Conservation (phyloP, 1,140 invertebrate species). For the Drosophila miranda region DNA sequence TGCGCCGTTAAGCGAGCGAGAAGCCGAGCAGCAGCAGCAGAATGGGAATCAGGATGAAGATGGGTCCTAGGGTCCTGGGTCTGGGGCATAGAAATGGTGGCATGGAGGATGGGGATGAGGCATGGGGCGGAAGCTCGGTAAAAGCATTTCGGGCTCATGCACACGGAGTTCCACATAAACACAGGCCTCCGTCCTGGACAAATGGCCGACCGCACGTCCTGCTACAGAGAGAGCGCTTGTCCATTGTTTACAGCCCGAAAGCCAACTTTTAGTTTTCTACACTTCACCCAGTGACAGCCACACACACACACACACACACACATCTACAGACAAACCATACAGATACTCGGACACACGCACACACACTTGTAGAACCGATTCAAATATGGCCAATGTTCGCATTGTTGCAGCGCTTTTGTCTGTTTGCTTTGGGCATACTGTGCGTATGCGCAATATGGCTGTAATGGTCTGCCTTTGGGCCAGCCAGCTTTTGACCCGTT, state of each 20-base stretch:
- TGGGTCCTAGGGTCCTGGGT: neutral
- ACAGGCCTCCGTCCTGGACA: constrained; percentile 62
- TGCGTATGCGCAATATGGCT: constrained; percentile 77
- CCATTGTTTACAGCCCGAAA: constrained; percentile 66
- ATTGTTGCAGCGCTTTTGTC: constrained; percentile 69
- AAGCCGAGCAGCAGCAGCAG: constrained; percentile 11
- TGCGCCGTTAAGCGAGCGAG: constrained; percentile 57
- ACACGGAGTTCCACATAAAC: constrained; percentile 56
- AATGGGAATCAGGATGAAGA: constrained; percentile 16
- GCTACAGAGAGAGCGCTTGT: constrained; percentile 40
- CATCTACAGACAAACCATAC: neutral
- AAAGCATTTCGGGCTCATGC: constrained; percentile 70
- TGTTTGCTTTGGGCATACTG: constrained; percentile 69
- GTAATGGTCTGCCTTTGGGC: constrained; percentile 2
- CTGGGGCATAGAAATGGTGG: too few species aligned
- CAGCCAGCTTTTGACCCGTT: constrained; percentile 17
- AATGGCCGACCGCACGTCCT: constrained; percentile 70
- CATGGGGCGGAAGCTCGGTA: constrained; percentile 74
- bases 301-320: constrained; percentile 17
- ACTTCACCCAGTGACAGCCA: constrained; percentile 54
- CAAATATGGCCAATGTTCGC: constrained; percentile 71
- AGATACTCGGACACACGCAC: constrained; percentile 7
- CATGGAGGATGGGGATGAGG: constrained; percentile 30
- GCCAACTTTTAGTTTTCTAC: constrained; percentile 78
- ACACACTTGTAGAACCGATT: constrained; percentile 47